These are phyloP conservation scores for Cynopterus brachyotis DNA, from an alignment of 2,113 vertebrate genomes.

Conservation along the genomic window DNA sequence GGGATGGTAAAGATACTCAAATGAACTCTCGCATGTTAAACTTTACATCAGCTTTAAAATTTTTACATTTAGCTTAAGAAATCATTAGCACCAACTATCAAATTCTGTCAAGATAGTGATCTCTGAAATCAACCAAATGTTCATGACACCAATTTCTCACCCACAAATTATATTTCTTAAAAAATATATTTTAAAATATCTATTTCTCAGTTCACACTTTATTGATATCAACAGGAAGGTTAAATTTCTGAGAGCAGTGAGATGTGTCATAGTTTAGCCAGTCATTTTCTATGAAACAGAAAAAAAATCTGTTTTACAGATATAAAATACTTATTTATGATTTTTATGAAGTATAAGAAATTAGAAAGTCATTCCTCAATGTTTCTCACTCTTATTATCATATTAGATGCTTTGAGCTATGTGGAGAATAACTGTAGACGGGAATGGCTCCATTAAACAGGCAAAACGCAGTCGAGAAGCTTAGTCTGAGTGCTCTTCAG, in stretches of 20 bases:
- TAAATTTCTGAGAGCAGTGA: neutral
- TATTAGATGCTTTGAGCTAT: neutral
- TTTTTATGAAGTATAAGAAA: neutral
- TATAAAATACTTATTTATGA: neutral
- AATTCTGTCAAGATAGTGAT: neutral
- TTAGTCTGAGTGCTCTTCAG: neutral
- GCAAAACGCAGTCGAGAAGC: neutral
- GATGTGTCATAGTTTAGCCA: neutral
- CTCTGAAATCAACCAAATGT: neutral
- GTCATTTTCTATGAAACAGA: constrained; percentile 16
- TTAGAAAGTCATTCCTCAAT: neutral
- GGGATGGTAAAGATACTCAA: neutral
- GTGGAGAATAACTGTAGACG: neutral
- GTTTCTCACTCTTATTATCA: neutral
- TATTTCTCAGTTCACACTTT: neutral
- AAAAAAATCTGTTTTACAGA: neutral
- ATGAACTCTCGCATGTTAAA: neutral
- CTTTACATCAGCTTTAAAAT: neutral
- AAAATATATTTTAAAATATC: neutral
- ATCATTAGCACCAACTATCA: neutral
- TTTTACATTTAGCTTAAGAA: neutral
- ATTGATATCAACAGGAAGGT: neutral
- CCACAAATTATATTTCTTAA: neutral
- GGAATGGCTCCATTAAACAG: neutral
- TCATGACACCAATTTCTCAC: neutral